phyloP scores from a whole-genome alignment of 2,113 vertebrate species.

The Myiopsitta monachus region DNA sequence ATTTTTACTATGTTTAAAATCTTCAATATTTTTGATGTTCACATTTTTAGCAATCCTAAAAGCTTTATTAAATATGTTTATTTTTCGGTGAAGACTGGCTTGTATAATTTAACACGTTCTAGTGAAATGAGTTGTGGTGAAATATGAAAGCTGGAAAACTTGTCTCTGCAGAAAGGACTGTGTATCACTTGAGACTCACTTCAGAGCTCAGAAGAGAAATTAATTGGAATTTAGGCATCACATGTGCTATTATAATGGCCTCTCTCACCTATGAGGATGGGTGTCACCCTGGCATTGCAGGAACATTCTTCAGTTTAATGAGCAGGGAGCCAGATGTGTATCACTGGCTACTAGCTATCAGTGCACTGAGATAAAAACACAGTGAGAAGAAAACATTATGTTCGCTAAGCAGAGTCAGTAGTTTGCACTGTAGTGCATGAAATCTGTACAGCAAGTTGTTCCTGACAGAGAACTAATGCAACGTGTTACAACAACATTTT shows the following conservation, averaged over 20 bases:
- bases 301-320: background rate
- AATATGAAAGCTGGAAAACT: background rate
- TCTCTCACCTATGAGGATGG: background rate
- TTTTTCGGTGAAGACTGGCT: background rate
- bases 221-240: background rate
- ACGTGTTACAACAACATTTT: background rate
- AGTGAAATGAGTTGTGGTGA: background rate
- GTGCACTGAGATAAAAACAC: accelerated
- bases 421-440: background rate
- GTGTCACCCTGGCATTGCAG: background rate
- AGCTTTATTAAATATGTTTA: background rate
- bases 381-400: background rate
- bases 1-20: background rate
- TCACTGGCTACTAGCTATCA: background rate
- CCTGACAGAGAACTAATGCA: background rate
- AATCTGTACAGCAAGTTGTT: background rate
- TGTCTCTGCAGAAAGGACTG: background rate
- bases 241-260: background rate
- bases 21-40: background rate
- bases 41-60: background rate
- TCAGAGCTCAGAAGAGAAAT: background rate
- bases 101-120: background rate
- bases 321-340: background rate
- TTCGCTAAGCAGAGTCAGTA: background rate
- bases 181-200: background rate